These are phyloP conservation scores for Irena cyanogastra DNA, from an alignment of 2,113 vertebrate genomes.

Conservation along the genomic window DNA sequence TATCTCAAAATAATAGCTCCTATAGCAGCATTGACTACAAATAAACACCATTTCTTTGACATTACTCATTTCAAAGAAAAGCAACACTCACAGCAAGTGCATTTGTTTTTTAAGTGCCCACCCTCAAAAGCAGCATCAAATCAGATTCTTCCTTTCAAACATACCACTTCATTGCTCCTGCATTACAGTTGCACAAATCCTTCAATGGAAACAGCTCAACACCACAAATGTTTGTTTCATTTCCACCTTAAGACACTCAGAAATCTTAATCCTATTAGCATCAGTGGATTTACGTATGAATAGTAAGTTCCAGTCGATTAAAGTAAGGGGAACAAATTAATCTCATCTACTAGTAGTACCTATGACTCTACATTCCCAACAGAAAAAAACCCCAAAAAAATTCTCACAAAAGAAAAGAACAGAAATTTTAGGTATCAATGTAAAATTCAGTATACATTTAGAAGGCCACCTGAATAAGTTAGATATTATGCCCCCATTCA, in stretches of 20 bases:
- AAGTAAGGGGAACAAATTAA: background rate
- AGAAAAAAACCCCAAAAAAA: background rate
- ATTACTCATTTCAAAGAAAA: background rate
- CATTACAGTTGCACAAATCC: background rate
- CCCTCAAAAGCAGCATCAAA: background rate
- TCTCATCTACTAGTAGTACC: background rate
- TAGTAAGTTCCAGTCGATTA: background rate
- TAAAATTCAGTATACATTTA: background rate
- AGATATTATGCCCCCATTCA: background rate
- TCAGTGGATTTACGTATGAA: background rate
- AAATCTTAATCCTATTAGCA: background rate
- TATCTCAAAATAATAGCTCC: background rate
- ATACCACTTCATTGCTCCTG: background rate
- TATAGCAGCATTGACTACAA: background rate
- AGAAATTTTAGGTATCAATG: background rate
- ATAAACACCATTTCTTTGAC: background rate
- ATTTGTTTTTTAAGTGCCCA: background rate
- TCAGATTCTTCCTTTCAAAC: background rate
- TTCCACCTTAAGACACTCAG: background rate
- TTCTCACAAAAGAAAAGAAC: background rate
- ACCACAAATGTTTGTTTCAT: background rate
- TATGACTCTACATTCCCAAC: background rate
- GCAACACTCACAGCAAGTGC: background rate
- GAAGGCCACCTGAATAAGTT: background rate
- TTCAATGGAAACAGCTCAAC: background rate